phyloP scores from a whole-genome alignment of 2,797 vertebrate species.

The Euthynnus affinis region DNA sequence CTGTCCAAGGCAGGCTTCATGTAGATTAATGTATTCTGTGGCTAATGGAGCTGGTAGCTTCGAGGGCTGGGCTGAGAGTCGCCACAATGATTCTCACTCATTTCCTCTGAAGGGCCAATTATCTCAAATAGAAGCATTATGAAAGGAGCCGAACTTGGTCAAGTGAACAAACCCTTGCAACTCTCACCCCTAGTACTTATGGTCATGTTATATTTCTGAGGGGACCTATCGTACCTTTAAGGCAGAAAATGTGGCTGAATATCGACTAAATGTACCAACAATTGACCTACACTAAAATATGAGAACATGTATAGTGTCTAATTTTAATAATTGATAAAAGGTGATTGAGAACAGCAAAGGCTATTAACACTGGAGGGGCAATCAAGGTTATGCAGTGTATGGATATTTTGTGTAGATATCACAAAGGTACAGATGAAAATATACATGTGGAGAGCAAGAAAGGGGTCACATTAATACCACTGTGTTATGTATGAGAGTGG shows the following conservation, averaged over 20 bases:
- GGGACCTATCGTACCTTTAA: conserved; percentile 30
- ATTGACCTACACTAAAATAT: not conserved
- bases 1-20: conserved; percentile 68
- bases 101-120: conserved; percentile 86
- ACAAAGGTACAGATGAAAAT: conserved; percentile 30
- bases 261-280: conserved; percentile 3
- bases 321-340: not conserved
- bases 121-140: conserved; percentile 82
- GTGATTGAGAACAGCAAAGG: not conserved
- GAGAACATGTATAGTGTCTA: not conserved
- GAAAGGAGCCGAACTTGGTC: conserved; percentile 74
- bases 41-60: conserved; percentile 80
- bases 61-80: conserved; percentile 71
- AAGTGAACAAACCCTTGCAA: conserved; percentile 70
- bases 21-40: conserved; percentile 81
- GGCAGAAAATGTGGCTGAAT: conserved; percentile 5
- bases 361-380: not conserved
- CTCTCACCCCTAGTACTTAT: conserved; percentile 49
- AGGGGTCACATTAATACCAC: conserved; percentile 53
- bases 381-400: not conserved
- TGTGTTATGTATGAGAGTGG: conserved; percentile 68
- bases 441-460: conserved; percentile 34
- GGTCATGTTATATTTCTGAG: conserved; percentile 52
- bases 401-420: conserved; percentile 6
- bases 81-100: conserved; percentile 80